These are phyloP conservation scores for Leptothorax acervorum DNA, from an alignment of 2,888 invertebrate genomes.

Conservation along the genomic window DNA sequence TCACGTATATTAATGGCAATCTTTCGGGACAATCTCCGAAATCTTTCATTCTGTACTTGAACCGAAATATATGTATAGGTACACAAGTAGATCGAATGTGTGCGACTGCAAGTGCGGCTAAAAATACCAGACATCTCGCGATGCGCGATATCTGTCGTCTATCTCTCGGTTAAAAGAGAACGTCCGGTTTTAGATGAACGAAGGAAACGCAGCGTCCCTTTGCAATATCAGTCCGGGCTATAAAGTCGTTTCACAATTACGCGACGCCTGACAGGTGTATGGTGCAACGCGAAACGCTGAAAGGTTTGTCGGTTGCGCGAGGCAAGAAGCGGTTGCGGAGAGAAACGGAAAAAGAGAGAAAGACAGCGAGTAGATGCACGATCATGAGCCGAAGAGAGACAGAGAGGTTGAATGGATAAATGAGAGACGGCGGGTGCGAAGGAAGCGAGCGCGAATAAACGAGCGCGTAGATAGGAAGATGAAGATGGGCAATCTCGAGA, in stretches of 20 bases:
- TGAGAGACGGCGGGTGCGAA: conserved; percentile 25
- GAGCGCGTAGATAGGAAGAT: conserved; percentile 50
- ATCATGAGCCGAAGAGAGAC: conserved; percentile 28
- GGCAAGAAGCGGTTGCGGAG: conserved; percentile 61
- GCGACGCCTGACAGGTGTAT: conserved; percentile 73
- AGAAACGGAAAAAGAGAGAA: conserved; percentile 58
- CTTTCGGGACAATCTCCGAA: not conserved
- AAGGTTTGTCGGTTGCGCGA: conserved; percentile 69
- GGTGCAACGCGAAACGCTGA: conserved; percentile 71
- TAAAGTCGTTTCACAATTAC: conserved; percentile 74
- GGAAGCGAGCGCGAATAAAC: conserved; percentile 48
- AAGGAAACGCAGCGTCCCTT: conserved; percentile 62
- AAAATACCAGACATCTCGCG: conserved; percentile 31
- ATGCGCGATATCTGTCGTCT: conserved; percentile 57
- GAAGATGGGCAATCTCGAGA: conserved; percentile 30
- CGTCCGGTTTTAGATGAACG: conserved; percentile 52
- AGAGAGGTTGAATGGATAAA: conserved; percentile 44
- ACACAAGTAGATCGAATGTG: conserved; percentile 25
- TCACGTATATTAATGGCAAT: not conserved
- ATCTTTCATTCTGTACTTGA: not conserved
- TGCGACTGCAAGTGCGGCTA: conserved; percentile 14
- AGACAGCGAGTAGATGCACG: conserved; percentile 7
- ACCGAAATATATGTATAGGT: not conserved
- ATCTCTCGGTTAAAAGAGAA: conserved; percentile 58
- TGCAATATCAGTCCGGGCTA: conserved; percentile 71